Evolutionary conservation across 2,113 vertebrate genomes (phyloP).

Genomic region (Macrotis lagotis): DNA sequence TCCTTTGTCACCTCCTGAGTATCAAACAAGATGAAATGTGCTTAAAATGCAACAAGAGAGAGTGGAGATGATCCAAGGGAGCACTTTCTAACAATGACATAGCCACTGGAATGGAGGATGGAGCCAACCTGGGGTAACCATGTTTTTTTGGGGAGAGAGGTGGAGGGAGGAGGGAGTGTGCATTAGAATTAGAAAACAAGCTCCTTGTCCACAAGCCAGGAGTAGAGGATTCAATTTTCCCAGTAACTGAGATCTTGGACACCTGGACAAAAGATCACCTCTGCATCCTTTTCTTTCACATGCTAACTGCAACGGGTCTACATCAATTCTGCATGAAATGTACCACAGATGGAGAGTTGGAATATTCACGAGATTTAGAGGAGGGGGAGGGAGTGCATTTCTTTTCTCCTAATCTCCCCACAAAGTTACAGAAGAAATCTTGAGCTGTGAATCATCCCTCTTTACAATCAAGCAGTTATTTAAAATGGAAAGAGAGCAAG

Average conservation of each 20-base stretch:
- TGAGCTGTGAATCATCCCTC: conserved; percentile 72
- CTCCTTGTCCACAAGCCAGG: background rate
- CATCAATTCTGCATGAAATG: background rate
- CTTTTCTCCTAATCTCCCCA: conserved; percentile 57
- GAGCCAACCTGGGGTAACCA: background rate
- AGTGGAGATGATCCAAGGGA: background rate
- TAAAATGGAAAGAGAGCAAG: conserved; percentile 68
- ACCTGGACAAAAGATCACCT: background rate
- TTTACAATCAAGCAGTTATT: conserved; percentile 82
- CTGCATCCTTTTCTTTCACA: background rate
- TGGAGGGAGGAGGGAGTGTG: background rate
- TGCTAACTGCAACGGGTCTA: background rate
- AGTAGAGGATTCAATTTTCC: background rate
- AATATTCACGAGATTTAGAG: background rate
- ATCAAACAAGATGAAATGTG: conserved; percentile 9
- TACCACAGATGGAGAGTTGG: background rate
- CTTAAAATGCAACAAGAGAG: background rate
- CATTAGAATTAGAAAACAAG: background rate
- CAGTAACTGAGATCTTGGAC: background rate
- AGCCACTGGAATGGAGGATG: background rate
- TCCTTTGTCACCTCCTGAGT: background rate
- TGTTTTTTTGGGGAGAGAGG: background rate
- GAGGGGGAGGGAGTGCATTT: background rate
- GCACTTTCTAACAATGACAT: background rate
- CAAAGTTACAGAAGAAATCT: conserved; percentile 72